These are phyloP conservation scores for Chiridota heheva DNA, from an alignment of 35 echinoderm and acorn worm species.

Conservation along the genomic window DNA sequence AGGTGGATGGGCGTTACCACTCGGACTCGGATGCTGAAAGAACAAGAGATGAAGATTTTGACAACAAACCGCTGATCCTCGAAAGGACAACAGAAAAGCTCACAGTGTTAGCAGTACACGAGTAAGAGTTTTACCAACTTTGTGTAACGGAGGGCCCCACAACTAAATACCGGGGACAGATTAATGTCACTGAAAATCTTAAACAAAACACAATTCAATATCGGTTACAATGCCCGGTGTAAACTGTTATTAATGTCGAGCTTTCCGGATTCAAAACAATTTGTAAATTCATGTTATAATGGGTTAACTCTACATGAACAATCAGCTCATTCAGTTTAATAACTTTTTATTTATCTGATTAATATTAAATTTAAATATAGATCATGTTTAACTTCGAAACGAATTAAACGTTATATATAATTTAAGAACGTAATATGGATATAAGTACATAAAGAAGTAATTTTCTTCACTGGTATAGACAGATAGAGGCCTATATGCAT, in stretches of 20 bases:
- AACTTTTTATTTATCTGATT: no score
- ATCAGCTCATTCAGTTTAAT: not conserved
- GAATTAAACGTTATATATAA: no score
- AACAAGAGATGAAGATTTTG: slow-evolving; percentile 2
- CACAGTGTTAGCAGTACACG: slow-evolving; percentile 74
- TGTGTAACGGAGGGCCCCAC: not conserved
- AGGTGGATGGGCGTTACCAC: slow-evolving; percentile 36
- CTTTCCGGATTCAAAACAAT: not conserved
- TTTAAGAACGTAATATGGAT: no score
- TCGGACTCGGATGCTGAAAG: slow-evolving; percentile 36
- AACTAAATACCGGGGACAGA: not conserved
- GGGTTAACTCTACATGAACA: not conserved
- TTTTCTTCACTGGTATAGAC: no score
- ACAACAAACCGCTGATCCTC: slow-evolving; percentile 14
- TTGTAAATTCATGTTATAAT: not conserved
- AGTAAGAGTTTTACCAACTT: slow-evolving; percentile 54
- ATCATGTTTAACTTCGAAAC: no score
- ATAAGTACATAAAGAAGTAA: no score
- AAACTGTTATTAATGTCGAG: not conserved
- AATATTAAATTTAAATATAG: no score
- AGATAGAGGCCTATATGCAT: no score
- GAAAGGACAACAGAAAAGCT: slow-evolving; percentile 78
- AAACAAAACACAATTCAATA: not conserved
- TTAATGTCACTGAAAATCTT: not conserved
- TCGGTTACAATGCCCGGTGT: not conserved